Conservation (phyloP, 1,140 invertebrate genomes). For the Leucophenga varia region DNA sequence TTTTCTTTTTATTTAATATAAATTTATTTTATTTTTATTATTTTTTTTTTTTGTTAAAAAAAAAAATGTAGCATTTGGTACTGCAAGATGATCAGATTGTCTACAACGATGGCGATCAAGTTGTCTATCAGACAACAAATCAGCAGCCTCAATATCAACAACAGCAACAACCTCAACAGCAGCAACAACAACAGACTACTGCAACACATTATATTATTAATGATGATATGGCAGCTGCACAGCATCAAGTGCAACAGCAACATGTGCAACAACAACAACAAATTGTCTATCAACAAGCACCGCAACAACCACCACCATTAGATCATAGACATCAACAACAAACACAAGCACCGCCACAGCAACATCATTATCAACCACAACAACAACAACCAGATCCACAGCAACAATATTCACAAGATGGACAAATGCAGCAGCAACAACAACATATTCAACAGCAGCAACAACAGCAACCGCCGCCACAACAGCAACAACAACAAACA, state of each 20-base stretch:
- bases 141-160: slow-evolving; percentile 35
- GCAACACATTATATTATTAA: slow-evolving; percentile 12
- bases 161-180: slow-evolving; percentile 40
- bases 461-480: slow-evolving; percentile 27
- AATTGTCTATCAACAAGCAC: too few species aligned
- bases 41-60: neutral
- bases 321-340: too few species aligned
- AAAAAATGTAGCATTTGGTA: slow-evolving; percentile 28
- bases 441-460: neutral
- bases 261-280: slow-evolving; percentile 4
- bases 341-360: neutral
- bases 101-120: slow-evolving; percentile 48
- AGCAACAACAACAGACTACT: slow-evolving; percentile 26
- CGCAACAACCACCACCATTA: neutral
- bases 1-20: neutral
- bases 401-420: slow-evolving; percentile 12
- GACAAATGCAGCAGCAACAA: slow-evolving; percentile 5
- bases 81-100: slow-evolving; percentile 47
- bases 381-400: neutral
- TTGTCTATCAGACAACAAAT: slow-evolving; percentile 46
- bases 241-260: slow-evolving; percentile 17
- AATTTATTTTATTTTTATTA: neutral
- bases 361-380: slow-evolving; percentile 1
- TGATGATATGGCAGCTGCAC: slow-evolving; percentile 8
- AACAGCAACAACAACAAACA: slow-evolving; percentile 22